A percentile compares a stretch with the other conserved stretches of the same genome.
These are phyloP conservation scores for Nebria ingens DNA, from an alignment of 1,140 invertebrate species.

Conservation along the genomic window DNA sequence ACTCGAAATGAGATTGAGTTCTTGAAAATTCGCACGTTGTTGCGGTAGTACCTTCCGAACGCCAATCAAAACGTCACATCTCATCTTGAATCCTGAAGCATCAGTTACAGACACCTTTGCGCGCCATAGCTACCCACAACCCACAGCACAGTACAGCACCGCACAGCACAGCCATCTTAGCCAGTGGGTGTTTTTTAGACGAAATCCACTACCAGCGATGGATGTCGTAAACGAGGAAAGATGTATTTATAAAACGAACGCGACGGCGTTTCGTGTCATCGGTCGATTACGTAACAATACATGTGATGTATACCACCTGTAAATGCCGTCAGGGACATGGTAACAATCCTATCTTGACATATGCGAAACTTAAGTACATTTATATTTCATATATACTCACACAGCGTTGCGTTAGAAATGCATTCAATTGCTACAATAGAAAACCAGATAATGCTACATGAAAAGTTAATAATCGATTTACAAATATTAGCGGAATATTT, in stretches of 20 bases:
- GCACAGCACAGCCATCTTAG: too few species aligned
- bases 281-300: constrained; percentile 6
- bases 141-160: background rate
- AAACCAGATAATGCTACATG: too few species aligned
- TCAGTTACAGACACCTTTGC: background rate
- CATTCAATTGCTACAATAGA: too few species aligned
- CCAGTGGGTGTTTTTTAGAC: too few species aligned
- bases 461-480: too few species aligned
- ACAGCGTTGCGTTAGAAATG: too few species aligned
- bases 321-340: constrained; percentile 5
- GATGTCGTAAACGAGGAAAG: too few species aligned
- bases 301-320: constrained; percentile 7
- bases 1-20: constrained; percentile 4
- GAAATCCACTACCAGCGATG: too few species aligned
- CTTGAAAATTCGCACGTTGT: background rate
- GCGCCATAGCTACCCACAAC: background rate
- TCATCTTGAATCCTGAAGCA: background rate
- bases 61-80: constrained; percentile 5
- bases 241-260: constrained; percentile 2
- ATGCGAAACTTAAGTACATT: too few species aligned
- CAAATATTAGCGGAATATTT: too few species aligned
- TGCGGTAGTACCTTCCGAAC: background rate
- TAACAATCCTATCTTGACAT: too few species aligned
- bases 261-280: background rate
- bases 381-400: too few species aligned